phyloP scores from a whole-genome alignment of 2,888 invertebrate genomes.

The Megalurothrips usitatus region DNA sequence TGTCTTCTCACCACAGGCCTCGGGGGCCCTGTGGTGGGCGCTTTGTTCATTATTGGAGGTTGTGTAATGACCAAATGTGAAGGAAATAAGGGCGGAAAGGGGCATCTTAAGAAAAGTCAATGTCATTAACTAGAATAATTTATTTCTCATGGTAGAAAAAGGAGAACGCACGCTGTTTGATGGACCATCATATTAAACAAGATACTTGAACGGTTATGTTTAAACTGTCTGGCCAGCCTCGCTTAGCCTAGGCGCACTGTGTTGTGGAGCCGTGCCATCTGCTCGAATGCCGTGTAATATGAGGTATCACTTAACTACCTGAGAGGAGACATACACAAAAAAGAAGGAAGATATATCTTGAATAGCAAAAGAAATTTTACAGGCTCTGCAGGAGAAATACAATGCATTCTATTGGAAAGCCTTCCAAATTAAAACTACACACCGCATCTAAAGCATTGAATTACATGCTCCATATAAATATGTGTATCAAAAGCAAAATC shows the following conservation, averaged over 20 bases:
- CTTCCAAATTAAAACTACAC: not conserved
- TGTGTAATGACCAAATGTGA: not conserved
- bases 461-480: not conserved
- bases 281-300: conserved; percentile 30
- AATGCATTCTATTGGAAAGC: not conserved
- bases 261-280: conserved; percentile 21
- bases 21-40: too few species aligned
- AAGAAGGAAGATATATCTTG: conserved; percentile 15
- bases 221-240: conserved; percentile 19
- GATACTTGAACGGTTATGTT: conserved; percentile 8
- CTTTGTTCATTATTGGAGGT: too few species aligned
- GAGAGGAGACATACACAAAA: conserved; percentile 15
- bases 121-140: conserved; percentile 41
- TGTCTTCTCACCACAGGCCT: too few species aligned
- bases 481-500: not conserved
- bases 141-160: conserved; percentile 42
- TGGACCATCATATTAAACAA: conserved; percentile 36
- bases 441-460: conserved; percentile 7
- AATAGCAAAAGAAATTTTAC: conserved; percentile 18
- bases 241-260: conserved; percentile 23
- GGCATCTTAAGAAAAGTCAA: conserved; percentile 30
- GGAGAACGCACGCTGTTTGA: conserved; percentile 41
- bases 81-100: not conserved
- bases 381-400: conserved; percentile 6
- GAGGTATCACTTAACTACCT: conserved; percentile 25